phyloP scores from a whole-genome alignment of 1,140 invertebrate species.

The Heliconius himera region DNA sequence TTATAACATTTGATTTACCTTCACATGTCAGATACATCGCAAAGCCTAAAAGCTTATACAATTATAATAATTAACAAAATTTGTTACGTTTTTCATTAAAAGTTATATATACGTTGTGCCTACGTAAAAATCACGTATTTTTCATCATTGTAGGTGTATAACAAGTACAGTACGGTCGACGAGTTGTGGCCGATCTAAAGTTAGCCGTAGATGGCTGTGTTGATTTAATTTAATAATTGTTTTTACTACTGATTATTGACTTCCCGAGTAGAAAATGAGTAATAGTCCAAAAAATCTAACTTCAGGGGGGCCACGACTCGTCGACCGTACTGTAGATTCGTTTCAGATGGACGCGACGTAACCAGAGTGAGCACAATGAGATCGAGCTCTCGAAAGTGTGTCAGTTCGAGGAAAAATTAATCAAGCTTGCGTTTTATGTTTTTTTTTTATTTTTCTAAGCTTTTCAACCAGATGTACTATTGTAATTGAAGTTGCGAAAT shows the following conservation, averaged over 20 bases:
- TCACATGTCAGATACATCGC: not conserved
- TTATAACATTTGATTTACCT: not conserved
- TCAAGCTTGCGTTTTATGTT: slow-evolving; percentile 6
- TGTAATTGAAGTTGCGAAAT: slow-evolving; percentile 4
- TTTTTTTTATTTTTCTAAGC: slow-evolving; percentile 1
- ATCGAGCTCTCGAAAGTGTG: not conserved
- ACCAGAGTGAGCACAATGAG: slow-evolving; percentile 20
- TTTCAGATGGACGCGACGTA: slow-evolving; percentile 17
- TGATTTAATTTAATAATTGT: too few species aligned
- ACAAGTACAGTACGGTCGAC: too few species aligned
- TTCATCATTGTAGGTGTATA: not conserved
- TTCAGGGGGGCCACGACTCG: too few species aligned
- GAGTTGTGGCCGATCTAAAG: too few species aligned
- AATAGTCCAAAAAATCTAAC: too few species aligned
- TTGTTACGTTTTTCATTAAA: not conserved
- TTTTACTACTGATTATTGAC: too few species aligned
- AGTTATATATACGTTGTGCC: not conserved
- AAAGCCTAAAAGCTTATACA: not conserved
- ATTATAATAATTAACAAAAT: not conserved
- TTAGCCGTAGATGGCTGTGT: too few species aligned
- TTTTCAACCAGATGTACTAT: not conserved
- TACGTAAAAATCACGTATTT: not conserved
- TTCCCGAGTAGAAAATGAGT: too few species aligned
- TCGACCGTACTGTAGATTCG: not conserved
- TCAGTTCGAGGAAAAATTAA: slow-evolving; percentile 13